Conservation (phyloP, 2,113 vertebrate species). For the Bettongia penicillata region DNA sequence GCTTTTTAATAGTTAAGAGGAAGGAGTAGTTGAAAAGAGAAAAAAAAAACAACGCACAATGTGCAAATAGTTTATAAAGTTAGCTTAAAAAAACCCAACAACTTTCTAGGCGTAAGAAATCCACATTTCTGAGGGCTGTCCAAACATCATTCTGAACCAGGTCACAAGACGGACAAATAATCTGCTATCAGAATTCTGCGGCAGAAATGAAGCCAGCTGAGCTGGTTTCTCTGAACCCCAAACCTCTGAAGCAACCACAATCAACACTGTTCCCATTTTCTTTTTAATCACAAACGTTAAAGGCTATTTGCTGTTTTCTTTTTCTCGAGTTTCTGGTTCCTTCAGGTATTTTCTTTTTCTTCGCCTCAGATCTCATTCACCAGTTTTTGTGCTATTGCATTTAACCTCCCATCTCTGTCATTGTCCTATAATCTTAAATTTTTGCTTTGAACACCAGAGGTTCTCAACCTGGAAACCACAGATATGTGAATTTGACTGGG, state of each 20-base stretch:
- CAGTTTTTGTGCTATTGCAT: background rate
- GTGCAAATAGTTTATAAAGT: background rate
- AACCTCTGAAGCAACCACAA: conserved; percentile 9
- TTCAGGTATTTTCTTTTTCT: background rate
- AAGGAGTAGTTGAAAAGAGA: background rate
- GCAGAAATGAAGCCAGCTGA: background rate
- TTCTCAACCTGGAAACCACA: background rate
- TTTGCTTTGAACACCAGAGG: background rate
- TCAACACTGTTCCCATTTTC: background rate
- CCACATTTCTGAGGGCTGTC: conserved; percentile 11
- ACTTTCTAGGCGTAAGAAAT: background rate
- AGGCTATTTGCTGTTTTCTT: background rate
- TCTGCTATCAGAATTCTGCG: background rate
- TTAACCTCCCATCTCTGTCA: rapidly evolving
- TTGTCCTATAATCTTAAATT: background rate
- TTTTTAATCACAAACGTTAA: background rate
- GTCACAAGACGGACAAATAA: background rate
- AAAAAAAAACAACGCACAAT: background rate
- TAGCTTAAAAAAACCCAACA: conserved; percentile 11
- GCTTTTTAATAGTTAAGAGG: background rate
- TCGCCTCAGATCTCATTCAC: background rate
- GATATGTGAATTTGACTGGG: background rate
- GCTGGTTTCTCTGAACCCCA: background rate
- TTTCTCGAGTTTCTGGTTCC: background rate
- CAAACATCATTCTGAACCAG: conserved; percentile 3